Conservation (phyloP, 2,888 invertebrate species). For the Rhagonycha lutea region DNA sequence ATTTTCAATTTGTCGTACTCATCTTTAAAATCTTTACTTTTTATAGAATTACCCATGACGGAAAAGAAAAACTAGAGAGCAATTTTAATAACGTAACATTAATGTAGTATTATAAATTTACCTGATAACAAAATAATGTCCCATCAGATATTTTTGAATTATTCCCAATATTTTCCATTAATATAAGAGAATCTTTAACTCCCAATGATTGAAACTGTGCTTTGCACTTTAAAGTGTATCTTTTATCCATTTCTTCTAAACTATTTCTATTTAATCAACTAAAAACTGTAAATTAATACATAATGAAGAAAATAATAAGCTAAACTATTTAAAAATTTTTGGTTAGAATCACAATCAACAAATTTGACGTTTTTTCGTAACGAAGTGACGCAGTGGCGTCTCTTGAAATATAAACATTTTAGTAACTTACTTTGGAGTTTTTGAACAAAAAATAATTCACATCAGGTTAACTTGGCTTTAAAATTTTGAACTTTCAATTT, state of each 20-base stretch:
- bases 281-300: too few species aligned
- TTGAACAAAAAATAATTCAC: too few species aligned
- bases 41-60: background rate
- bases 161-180: background rate
- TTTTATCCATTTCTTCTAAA: background rate
- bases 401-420: too few species aligned
- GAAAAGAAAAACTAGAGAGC: constrained; percentile 13
- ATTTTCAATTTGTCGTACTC: background rate
- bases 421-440: too few species aligned
- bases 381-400: too few species aligned
- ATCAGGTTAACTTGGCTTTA: too few species aligned
- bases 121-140: background rate
- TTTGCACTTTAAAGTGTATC: background rate
- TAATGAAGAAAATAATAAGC: too few species aligned
- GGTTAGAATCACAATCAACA: too few species aligned
- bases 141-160: background rate
- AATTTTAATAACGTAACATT: background rate
- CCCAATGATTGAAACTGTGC: background rate
- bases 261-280: background rate
- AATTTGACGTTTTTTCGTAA: too few species aligned
- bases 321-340: too few species aligned
- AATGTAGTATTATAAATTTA: background rate
- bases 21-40: background rate
- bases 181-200: background rate
- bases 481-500: too few species aligned